Conservation (phyloP, 2,888 invertebrate species). For the Xylophagus ater region DNA sequence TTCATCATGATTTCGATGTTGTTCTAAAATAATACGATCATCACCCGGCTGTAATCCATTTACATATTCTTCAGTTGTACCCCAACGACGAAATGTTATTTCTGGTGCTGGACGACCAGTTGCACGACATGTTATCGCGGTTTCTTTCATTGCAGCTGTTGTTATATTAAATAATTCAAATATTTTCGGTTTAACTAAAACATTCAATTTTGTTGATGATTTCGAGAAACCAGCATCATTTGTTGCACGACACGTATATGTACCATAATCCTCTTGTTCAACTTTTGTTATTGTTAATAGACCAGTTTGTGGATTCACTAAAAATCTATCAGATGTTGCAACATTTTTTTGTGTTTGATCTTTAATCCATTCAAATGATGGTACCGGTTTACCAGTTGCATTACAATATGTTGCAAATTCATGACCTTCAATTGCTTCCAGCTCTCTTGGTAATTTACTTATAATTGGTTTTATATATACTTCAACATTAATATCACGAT, state of each 20-base stretch:
- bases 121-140: slow-evolving; percentile 62
- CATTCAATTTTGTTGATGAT: slow-evolving; percentile 55
- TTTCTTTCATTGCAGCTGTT: slow-evolving; percentile 48
- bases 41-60: slow-evolving; percentile 54
- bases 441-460: slow-evolving; percentile 46
- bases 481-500: slow-evolving; percentile 68
- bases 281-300: slow-evolving; percentile 61
- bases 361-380: slow-evolving; percentile 75
- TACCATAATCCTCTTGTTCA: slow-evolving; percentile 65
- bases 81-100: slow-evolving; percentile 69
- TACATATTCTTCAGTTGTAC: slow-evolving; percentile 50
- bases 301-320: slow-evolving; percentile 60
- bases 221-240: slow-evolving; percentile 67
- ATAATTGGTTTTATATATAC: slow-evolving; percentile 67
- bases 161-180: slow-evolving; percentile 66
- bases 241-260: slow-evolving; percentile 68
- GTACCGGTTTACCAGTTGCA: slow-evolving; percentile 75
- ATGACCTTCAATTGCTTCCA: slow-evolving; percentile 71
- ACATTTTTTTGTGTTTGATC: slow-evolving; percentile 60
- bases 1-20: slow-evolving; percentile 42
- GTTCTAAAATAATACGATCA: slow-evolving; percentile 54
- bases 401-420: slow-evolving; percentile 62
- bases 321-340: slow-evolving; percentile 48
- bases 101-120: slow-evolving; percentile 70
- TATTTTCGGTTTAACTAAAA: slow-evolving; percentile 68